phyloP scores from a whole-genome alignment of 2,113 vertebrate species.

The Jaculus jaculus region DNA sequence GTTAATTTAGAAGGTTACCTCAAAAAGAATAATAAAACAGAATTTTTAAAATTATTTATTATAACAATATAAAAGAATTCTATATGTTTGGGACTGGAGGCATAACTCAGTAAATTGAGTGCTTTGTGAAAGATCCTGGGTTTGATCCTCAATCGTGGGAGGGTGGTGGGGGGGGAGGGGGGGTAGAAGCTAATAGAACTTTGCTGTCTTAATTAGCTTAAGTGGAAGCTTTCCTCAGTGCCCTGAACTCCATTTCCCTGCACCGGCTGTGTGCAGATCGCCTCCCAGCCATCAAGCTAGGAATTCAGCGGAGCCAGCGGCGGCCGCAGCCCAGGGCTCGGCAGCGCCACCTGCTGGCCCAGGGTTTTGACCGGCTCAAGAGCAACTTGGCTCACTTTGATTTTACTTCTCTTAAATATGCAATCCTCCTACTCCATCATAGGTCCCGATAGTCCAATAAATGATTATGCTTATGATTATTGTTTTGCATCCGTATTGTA shows the following conservation, averaged over 20 bases:
- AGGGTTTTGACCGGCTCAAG: rapidly evolving
- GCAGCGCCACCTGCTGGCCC: not conserved
- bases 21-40: too few species aligned
- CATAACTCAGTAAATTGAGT: not conserved
- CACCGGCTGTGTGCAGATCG: not conserved
- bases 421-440: not conserved
- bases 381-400: rapidly evolving
- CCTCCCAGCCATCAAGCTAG: too few species aligned
- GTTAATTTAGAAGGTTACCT: not conserved
- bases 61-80: not conserved
- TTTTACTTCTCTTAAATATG: not conserved
- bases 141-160: not conserved
- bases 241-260: not conserved
- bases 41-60: too few species aligned
- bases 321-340: rapidly evolving
- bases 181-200: not conserved
- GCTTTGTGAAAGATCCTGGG: not conserved
- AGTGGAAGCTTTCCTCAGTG: rapidly evolving
- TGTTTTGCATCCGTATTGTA: not conserved
- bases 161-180: not conserved
- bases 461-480: not conserved
- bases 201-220: not conserved
- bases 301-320: too few species aligned
- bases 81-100: not conserved
- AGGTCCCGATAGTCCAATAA: not conserved